Percentiles rank a stretch among this genome's conserved stretches.
Evolutionary conservation across 1,140 invertebrate genomes (phyloP).

Genomic region (Vollenhovia emeryi): DNA sequence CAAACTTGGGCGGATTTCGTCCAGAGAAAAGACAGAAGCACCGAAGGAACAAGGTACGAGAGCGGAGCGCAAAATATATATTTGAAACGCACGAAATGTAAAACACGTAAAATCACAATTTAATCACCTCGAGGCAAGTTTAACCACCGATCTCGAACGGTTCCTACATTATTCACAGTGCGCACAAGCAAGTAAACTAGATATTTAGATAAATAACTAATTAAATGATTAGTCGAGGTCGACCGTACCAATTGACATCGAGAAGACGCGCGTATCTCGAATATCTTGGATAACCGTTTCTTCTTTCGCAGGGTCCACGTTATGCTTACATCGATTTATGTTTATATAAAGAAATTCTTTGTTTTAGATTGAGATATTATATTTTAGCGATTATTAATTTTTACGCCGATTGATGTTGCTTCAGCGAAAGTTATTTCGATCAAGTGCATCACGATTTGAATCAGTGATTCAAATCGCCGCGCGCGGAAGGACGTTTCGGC

Average conservation of each 20-base stretch:
- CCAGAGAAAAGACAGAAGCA: constrained; percentile 13
- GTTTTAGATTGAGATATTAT: neutral
- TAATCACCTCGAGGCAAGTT: constrained; percentile 41
- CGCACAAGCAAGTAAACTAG: constrained; percentile 67
- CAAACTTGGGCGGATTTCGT: constrained; percentile 19
- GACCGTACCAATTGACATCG: constrained; percentile 24
- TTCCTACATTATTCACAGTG: constrained; percentile 68
- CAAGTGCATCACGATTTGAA: neutral
- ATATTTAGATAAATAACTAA: constrained; percentile 49
- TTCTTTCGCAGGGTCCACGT: neutral
- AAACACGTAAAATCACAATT: constrained; percentile 46
- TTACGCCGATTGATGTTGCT: neutral
- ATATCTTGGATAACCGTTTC: neutral
- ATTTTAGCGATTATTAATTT: constrained; percentile 15
- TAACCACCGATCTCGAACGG: constrained; percentile 56
- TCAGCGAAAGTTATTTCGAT: constrained; percentile 14
- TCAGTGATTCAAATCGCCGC: too few relatives aligned
- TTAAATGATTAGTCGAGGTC: constrained; percentile 37
- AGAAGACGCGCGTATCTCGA: constrained; percentile 22
- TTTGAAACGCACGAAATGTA: constrained; percentile 47
- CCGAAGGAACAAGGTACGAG: neutral
- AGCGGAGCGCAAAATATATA: constrained; percentile 15
- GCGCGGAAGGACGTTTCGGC: too few relatives aligned
- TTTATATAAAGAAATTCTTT: neutral
- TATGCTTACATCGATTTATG: too few relatives aligned